Evolutionary conservation across 2,888 invertebrate genomes (phyloP).

Genomic region (Osmoderma eremita): DNA sequence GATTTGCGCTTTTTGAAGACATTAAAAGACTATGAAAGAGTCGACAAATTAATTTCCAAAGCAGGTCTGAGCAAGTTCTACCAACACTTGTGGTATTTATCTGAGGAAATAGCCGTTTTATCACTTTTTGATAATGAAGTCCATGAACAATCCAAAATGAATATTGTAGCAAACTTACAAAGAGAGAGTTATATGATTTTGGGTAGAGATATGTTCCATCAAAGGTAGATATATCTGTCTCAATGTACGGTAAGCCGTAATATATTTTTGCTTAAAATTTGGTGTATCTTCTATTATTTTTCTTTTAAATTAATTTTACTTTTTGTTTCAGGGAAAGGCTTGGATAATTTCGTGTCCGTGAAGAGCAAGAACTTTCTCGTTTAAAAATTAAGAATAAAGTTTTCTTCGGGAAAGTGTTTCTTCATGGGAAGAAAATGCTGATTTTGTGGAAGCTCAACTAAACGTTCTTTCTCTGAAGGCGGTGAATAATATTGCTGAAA

Average conservation of each 20-base stretch:
- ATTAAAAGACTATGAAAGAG: background rate
- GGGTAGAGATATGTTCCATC: background rate
- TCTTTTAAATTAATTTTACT: conserved; percentile 1
- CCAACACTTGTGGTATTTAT: conserved; percentile 21
- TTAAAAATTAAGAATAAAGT: background rate
- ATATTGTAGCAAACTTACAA: conserved; percentile 20
- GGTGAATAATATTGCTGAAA: background rate
- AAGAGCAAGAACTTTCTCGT: conserved; percentile 32
- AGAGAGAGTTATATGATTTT: conserved; percentile 6
- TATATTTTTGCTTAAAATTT: background rate
- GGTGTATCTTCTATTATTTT: too few relatives aligned
- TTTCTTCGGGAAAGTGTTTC: background rate
- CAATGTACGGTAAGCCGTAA: conserved; percentile 2
- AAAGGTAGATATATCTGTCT: background rate
- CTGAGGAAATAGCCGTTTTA: conserved; percentile 15
- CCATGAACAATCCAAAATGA: conserved; percentile 37
- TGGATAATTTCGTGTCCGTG: conserved; percentile 35
- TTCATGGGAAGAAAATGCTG: conserved; percentile 5
- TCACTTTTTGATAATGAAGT: conserved; percentile 15
- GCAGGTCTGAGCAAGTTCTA: background rate
- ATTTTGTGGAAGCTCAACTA: conserved; percentile 5
- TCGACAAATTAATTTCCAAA: background rate
- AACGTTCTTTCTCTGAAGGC: conserved; percentile 5
- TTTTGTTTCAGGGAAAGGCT: conserved; percentile 38
- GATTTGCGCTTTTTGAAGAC: too few relatives aligned